Evolutionary conservation across 2,888 invertebrate genomes (phyloP), one percentile per base, ranked within the genome.

Genomic region (Protophormia terraenovae): DNA sequence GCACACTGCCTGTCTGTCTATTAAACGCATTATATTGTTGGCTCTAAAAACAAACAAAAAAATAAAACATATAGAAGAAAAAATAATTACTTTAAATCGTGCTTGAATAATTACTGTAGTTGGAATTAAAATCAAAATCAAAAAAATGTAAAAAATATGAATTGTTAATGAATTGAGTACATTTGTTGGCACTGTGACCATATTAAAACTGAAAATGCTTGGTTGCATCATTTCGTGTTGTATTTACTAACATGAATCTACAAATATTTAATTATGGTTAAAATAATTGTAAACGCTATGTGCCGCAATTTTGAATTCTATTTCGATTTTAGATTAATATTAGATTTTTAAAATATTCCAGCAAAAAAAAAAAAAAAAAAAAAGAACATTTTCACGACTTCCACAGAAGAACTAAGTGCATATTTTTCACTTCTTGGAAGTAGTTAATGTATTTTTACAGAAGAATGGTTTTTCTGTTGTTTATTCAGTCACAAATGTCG

Each of bases 31-130:
- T 77, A 67, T 77, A 67, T 77, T 77, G 67, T 58, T 77, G 77
- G 77, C 77, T 77, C 58, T 45, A n/a, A n/a, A n/a, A n/a, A n/a
- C n/a, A n/a, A n/a, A n/a, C n/a, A n/a, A n/a, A 58, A 67, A 29
- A 41, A 19, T 76, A 29, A 5, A 41, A 22, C 29, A 76, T 32
- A 76, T 38, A 66, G 19, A 8, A 47, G 35, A 32, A 67, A 77
- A 78, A 78, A 60, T 69, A 78, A 47, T 78, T 78, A 69, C 60
- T 78, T 69, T 27, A 64, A 72, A 27, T 64, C 66, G 35, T 58
- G 72, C 55, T 66, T 55, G 55, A 66, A 58, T 73, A 73, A 73
- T 71, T 19, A 35, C 35, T 19, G 38, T 16, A 12, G 27, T 58
- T 58, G n/a, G 19, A 16, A 35, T 38, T 50, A 62, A 47, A 41